Base-by-base conservation (phyloP, 2,888 invertebrate species). In the Prosapia bicincta region DNA sequence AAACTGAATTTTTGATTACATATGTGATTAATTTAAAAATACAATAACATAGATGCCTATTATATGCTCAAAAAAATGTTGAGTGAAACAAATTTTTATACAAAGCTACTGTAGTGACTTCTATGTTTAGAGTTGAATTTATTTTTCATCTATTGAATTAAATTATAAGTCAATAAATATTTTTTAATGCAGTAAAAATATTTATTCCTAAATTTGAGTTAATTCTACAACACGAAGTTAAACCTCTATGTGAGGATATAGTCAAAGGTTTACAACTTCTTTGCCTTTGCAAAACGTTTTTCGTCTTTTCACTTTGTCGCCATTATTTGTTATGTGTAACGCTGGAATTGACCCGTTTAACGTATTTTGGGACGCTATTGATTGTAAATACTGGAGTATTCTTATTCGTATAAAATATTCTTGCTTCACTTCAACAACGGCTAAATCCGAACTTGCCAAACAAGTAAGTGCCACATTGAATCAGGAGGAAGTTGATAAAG, bases 381-480 rank as follows among this genome's bases (percentile, higher is more conserved):
- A 38, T 54, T 54, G 1, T 20, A 54, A 54, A 54, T 5, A 9
- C 3, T 30, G 30, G 9, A 30, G 5, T 30, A n/a, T n/a, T n/a
- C n/a, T n/a, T n/a, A n/a, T n/a, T 30, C 9, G 9, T 30, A 6
- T 20, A 54, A 54, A 20, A 54, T 54, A 54, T 5, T 13, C 20
- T 20, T 13, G n/a, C 20, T 54, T 6, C 54, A 20, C 54, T 20
- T 6, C 1, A 20, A 20, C 3, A 20, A 9, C 20, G 3, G n/a
- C 3, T 20, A 54, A 54, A 20, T 54, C 54, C 54, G 2, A 54
- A 20, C 20, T 20, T 54, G 20, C 54, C 1, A 54, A 54, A 54
- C 54, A 54, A 54, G 54, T 54, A 54, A 54, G 54, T 54, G 54
- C 54, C 54, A 54, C 54, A 54, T 54, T 54, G 54, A 54, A 54